phyloP scores from a whole-genome alignment of 1,140 invertebrate genomes.

The Ooceraea biroi region DNA sequence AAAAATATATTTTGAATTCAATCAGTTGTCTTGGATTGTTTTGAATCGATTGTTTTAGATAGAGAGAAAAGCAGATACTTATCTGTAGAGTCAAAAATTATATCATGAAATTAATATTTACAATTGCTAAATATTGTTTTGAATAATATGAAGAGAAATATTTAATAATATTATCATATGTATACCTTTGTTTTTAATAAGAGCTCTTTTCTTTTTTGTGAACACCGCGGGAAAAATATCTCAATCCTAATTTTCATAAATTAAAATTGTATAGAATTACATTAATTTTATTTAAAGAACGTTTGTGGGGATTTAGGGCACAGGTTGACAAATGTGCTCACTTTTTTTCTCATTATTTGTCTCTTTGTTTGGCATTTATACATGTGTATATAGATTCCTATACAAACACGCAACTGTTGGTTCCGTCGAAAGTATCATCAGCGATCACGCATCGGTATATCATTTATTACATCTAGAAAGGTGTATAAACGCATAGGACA shows the following conservation, averaged over 20 bases:
- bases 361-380: conserved; percentile 82
- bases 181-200: background rate
- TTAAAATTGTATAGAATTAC: background rate
- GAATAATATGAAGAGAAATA: no score
- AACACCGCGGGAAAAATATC: background rate
- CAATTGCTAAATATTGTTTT: no score
- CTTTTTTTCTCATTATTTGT: conserved; percentile 68
- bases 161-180: no score
- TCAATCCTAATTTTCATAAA: background rate
- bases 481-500: conserved; percentile 70
- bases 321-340: conserved; percentile 29
- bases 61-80: no score
- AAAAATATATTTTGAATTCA: no score
- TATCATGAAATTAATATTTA: no score
- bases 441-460: conserved; percentile 72
- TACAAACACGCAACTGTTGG: conserved; percentile 84
- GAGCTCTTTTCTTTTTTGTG: background rate
- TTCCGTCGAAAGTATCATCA: conserved; percentile 77
- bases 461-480: conserved; percentile 69
- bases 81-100: no score
- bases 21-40: no score
- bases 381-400: conserved; percentile 78
- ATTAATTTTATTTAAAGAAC: background rate
- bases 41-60: no score
- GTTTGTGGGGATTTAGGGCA: background rate